These are phyloP conservation scores for Drosophila pseudotakahashii DNA, from an alignment of 2,888 invertebrate species.

Conservation along the genomic window DNA sequence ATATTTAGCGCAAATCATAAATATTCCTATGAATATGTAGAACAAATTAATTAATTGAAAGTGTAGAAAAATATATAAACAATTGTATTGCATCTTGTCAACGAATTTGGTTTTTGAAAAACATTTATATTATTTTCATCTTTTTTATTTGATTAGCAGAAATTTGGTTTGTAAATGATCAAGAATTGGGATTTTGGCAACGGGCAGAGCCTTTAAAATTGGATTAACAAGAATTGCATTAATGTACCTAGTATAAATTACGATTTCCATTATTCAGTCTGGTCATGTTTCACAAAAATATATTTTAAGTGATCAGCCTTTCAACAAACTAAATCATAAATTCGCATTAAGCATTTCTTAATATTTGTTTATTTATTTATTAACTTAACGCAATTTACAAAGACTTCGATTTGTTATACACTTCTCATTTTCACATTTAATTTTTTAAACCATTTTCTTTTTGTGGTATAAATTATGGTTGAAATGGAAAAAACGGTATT, in stretches of 20 bases:
- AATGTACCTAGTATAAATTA: not conserved
- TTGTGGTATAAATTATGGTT: conserved; percentile 43
- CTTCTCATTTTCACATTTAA: conserved; percentile 37
- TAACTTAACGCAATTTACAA: conserved; percentile 78
- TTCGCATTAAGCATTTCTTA: conserved; percentile 45
- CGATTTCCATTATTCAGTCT: not conserved
- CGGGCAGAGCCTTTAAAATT: no score
- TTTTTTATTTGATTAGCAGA: not conserved
- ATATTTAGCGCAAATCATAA: conserved; percentile 36
- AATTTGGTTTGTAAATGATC: not conserved
- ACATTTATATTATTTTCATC: no score
- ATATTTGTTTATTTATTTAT: conserved; percentile 70
- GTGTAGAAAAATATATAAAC: conserved; percentile 4
- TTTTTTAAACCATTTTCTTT: conserved; percentile 27
- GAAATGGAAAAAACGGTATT: conserved; percentile 18
- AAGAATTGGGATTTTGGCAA: no score
- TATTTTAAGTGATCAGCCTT: not conserved
- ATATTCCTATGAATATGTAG: conserved; percentile 4
- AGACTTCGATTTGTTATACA: conserved; percentile 63
- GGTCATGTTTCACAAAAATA: no score
- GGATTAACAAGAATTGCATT: no score
- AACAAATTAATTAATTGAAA: conserved; percentile 9
- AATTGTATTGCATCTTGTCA: not conserved
- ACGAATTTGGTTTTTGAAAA: not conserved
- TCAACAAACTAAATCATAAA: not conserved